These are phyloP conservation scores for Andrena bucephala DNA, from an alignment of 2,888 invertebrate genomes.

Conservation along the genomic window DNA sequence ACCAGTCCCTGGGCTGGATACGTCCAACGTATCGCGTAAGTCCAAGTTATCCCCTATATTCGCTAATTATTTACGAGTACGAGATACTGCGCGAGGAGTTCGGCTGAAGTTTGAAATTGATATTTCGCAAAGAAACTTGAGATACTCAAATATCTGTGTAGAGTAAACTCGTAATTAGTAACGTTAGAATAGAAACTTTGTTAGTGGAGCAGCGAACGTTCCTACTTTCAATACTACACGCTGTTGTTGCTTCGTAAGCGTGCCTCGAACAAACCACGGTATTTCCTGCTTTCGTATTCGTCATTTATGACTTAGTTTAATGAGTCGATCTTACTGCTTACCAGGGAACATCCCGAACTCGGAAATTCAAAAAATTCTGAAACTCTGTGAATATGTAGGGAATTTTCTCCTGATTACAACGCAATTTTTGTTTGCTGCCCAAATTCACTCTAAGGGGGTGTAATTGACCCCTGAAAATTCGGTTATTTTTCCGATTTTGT, in stretches of 20 bases:
- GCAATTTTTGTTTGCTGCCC: too few species aligned
- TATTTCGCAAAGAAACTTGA: constrained; percentile 58
- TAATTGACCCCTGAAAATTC: too few species aligned
- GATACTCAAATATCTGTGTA: constrained; percentile 41
- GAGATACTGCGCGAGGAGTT: constrained; percentile 28
- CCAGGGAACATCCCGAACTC: too few species aligned
- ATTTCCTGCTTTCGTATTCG: not conserved
- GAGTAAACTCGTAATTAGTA: constrained; percentile 53
- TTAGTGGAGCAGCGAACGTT: constrained; percentile 8
- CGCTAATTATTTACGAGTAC: constrained; percentile 49
- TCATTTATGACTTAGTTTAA: not conserved
- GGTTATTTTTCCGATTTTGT: too few species aligned
- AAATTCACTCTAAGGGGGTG: too few species aligned
- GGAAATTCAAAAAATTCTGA: too few species aligned
- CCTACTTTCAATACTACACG: constrained; percentile 16
- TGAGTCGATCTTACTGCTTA: not conserved
- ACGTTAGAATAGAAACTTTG: constrained; percentile 49
- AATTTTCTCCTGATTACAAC: too few species aligned
- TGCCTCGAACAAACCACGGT: not conserved
- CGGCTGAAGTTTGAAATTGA: constrained; percentile 50
- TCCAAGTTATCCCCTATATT: constrained; percentile 33
- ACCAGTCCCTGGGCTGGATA: constrained; percentile 11
- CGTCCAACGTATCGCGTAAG: constrained; percentile 34
- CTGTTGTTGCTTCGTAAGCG: not conserved
- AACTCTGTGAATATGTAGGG: too few species aligned